A percentile compares a stretch with the other conserved stretches of the same genome.
Evolutionary conservation across 2,797 vertebrate genomes (phyloP).

Genomic region (Rhabdomys pumilio): DNA sequence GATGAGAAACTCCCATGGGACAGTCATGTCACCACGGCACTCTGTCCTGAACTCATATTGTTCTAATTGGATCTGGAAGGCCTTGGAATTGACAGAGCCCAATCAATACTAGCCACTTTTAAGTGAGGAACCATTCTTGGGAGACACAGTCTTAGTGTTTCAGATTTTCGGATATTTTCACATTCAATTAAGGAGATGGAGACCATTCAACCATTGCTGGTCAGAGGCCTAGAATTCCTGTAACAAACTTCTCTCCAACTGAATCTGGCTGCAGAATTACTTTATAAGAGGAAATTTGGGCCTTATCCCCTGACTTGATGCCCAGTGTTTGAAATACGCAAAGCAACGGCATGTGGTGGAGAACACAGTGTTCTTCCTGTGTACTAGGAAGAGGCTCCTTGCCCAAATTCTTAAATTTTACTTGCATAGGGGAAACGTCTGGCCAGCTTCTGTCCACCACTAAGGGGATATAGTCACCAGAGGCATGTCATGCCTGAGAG

Average conservation of each 20-base stretch:
- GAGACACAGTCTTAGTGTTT: constrained; percentile 84
- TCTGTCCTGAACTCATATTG: constrained; percentile 81
- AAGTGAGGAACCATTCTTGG: constrained; percentile 85
- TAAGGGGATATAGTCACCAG: background rate
- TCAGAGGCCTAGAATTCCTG: constrained; percentile 88
- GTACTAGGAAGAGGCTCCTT: constrained; percentile 7
- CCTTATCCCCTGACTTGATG: constrained; percentile 69
- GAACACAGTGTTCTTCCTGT: constrained; percentile 74
- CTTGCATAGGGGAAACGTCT: background rate
- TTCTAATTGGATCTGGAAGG: constrained; percentile 86
- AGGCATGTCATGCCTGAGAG: background rate
- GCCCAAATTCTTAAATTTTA: constrained; percentile 8
- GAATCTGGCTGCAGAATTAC: constrained; percentile 87
- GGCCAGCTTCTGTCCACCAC: background rate
- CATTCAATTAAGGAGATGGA: constrained; percentile 91
- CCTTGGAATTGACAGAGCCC: constrained; percentile 87
- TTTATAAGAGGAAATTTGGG: constrained; percentile 87
- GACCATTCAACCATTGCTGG: constrained; percentile 88
- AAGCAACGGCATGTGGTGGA: constrained; percentile 82
- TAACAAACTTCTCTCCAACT: constrained; percentile 86
- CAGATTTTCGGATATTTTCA: constrained; percentile 89
- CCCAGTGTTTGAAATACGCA: constrained; percentile 85
- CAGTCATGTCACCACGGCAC: constrained; percentile 59
- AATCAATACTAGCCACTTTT: constrained; percentile 88
- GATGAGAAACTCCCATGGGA: constrained; percentile 69